Conservation (phyloP, 1,140 invertebrate genomes). For the Procambarus virginalis region DNA sequence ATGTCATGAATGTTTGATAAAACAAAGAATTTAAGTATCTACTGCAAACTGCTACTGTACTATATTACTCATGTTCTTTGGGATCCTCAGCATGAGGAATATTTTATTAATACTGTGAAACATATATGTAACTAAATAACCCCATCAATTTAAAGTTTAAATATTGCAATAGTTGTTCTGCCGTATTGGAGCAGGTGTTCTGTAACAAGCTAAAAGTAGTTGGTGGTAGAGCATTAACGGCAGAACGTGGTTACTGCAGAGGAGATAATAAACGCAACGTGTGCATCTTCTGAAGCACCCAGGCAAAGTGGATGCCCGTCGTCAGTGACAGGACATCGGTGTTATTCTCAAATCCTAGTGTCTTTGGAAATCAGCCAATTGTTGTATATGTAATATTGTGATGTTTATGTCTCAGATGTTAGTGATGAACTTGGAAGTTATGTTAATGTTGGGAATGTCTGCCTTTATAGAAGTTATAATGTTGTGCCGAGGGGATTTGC, state of each 20-base stretch:
- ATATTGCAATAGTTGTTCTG: conserved; percentile 4
- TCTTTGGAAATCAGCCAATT: conserved; percentile 62
- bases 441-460: conserved; percentile 48
- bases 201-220: conserved; percentile 7
- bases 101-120: neutral
- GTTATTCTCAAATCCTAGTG: conserved; percentile 58
- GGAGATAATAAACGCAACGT: conserved; percentile 11
- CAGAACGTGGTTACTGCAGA: neutral
- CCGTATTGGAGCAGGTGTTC: neutral
- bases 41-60: neutral
- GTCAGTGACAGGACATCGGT: conserved; percentile 33
- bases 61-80: neutral
- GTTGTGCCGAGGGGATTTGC: conserved; percentile 18
- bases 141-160: neutral
- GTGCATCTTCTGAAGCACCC: conserved; percentile 1
- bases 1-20: neutral
- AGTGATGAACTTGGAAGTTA: conserved; percentile 43
- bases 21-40: neutral
- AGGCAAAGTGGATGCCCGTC: conserved; percentile 10
- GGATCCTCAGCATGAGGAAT: neutral
- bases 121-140: conserved; percentile 9
- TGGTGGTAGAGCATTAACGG: neutral
- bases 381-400: conserved; percentile 61
- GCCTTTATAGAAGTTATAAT: conserved; percentile 40
- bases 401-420: conserved; percentile 55